Base-by-base conservation (phyloP, 2,797 vertebrate species). In the Paramormyrops hopkinsi region DNA sequence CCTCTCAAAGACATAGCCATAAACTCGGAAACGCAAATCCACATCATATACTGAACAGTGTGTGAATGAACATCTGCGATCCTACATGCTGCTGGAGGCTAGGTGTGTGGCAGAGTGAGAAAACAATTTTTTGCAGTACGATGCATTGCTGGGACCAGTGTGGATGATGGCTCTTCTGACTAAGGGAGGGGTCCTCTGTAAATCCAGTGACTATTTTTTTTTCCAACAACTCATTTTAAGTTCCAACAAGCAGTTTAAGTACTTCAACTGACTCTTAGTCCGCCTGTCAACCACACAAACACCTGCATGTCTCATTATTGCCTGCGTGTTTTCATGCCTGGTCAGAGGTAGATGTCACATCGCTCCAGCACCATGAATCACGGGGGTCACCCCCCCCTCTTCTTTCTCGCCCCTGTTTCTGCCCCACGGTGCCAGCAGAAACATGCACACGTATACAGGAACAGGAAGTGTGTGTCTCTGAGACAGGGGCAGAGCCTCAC, bases 321-420 rank as follows among this genome's bases (percentile, higher is more conserved):
- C 50, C 51, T 89, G 44, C 89, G 22, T 90, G 69, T 88, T 65
- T 92, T 89, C 90, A 87, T 90, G 79, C 93, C 88, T 89, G 91
- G 90, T 90, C 91, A 56, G 95, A 95, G 96, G 94, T 95, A 95
- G 94, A 93, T 89, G 88, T 85, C 48, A 17, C 22, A 50, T 29
- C n/a, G 12, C 11, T 44, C 82, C 82, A 25, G 41, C 79, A 29
- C 22, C 19, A 46, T 4, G 41, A 22, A 48, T 89, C 90, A 93
- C 90, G 90, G 50, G 33, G 62, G 76, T 56, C 90, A 37, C 90
- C 87, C 65, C 88, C 69, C 89, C 93, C 90, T 93, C 73, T 41
- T 25, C 69, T 25, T 53, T 56, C 54, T 56, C 33, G 17, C 29
- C 29, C 29, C 54, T n/a, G 46, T 29, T 37, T 62, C 51, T 48